Percentiles rank a stretch among this genome's conserved stretches.
These are phyloP conservation scores for Crax fasciolata DNA, from an alignment of 2,797 vertebrate species.

Conservation along the genomic window DNA sequence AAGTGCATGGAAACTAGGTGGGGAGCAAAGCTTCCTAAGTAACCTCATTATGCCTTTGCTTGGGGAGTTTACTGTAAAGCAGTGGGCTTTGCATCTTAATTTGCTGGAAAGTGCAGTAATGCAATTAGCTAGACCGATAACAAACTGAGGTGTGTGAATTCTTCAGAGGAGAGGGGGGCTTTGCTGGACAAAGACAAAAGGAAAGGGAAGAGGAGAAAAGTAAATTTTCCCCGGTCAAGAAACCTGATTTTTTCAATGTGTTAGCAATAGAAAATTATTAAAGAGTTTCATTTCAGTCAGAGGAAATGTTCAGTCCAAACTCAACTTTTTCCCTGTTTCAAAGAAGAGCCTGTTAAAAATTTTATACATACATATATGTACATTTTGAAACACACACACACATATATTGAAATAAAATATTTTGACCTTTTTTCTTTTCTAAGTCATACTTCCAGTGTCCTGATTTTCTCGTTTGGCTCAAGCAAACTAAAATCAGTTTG, in stretches of 20 bases:
- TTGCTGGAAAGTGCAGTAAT: slow-evolving; percentile 53
- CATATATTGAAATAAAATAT: neutral
- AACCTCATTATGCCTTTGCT: slow-evolving; percentile 30
- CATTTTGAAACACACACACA: neutral
- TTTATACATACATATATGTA: neutral
- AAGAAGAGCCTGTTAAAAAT: neutral
- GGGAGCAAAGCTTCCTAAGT: slow-evolving; percentile 44
- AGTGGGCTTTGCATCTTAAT: neutral
- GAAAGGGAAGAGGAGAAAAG: neutral
- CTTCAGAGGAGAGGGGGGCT: neutral
- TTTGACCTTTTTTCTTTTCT: neutral
- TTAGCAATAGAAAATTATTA: neutral
- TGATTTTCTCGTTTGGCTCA: neutral
- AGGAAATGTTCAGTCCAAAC: neutral
- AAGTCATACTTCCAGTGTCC: neutral
- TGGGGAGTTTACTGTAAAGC: slow-evolving; percentile 54
- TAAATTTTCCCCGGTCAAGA: neutral
- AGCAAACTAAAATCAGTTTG: neutral
- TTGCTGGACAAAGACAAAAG: neutral
- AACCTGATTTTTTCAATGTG: fast-evolving
- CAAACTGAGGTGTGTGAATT: neutral
- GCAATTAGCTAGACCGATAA: slow-evolving; percentile 40
- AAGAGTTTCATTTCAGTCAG: neutral
- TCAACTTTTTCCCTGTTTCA: neutral
- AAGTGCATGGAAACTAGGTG: neutral